phyloP scores from a whole-genome alignment of 92 coral and sea anemone species.

The Hydrozoanthus gracilis region DNA sequence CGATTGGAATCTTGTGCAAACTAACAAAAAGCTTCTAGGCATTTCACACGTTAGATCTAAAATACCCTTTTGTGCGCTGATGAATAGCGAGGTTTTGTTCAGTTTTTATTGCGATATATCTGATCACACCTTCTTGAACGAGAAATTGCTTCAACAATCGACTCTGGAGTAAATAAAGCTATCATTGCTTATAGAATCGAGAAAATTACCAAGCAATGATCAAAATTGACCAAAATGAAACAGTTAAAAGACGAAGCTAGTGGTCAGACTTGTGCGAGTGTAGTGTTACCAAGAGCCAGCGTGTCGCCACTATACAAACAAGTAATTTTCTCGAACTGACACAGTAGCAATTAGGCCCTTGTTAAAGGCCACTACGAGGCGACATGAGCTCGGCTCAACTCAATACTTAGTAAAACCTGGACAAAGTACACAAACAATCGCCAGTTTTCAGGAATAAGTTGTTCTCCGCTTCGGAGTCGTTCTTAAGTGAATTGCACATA shows the following conservation, averaged over 20 bases:
- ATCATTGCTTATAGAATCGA: neutral
- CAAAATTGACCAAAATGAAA: neutral
- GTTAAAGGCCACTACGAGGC: slow-evolving; percentile 60
- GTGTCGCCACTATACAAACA: slow-evolving; percentile 81
- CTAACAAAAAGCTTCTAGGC: slow-evolving; percentile 56
- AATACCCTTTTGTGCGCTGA: slow-evolving; percentile 57
- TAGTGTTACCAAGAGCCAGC: slow-evolving; percentile 53
- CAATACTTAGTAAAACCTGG: slow-evolving; percentile 51
- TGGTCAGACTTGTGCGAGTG: slow-evolving; percentile 44
- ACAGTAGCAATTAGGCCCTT: slow-evolving; percentile 74
- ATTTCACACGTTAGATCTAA: slow-evolving; percentile 85
- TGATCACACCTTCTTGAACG: slow-evolving; percentile 68
- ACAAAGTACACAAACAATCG: slow-evolving; percentile 66
- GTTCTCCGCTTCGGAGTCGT: slow-evolving; percentile 61
- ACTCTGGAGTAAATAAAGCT: slow-evolving; percentile 43
- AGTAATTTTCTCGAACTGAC: slow-evolving; percentile 65
- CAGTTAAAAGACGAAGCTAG: slow-evolving; percentile 16
- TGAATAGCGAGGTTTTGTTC: slow-evolving; percentile 64
- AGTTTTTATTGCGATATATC: slow-evolving; percentile 43
- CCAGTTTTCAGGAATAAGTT: slow-evolving; percentile 52
- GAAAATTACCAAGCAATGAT: neutral
- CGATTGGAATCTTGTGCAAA: slow-evolving; percentile 8
- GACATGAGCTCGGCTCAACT: slow-evolving; percentile 19
- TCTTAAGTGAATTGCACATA: slow-evolving; percentile 50
- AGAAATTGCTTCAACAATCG: slow-evolving; percentile 57